Base-by-base conservation (phyloP, 1,140 invertebrate genomes). In the Formica exsecta region DNA sequence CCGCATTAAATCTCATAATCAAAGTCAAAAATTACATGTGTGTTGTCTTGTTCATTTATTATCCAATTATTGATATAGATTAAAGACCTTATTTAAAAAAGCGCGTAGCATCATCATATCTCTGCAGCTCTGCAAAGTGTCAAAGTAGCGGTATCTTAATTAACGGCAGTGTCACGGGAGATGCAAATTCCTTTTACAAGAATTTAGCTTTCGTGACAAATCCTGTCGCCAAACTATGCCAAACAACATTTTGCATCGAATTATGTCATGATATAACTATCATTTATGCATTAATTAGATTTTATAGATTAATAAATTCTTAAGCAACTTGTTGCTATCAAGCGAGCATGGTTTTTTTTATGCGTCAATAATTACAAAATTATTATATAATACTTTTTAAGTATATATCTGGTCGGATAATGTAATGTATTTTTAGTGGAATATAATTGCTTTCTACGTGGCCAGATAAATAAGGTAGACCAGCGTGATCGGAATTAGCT, bases 101-200 rank as follows among this genome's bases (percentile, higher is more conserved):
- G 3, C 16, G 22, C 9, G 3, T 25, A 51, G 65, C 13, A 44
- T n/a, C 11, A 6, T 16, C 19, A 59, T 44, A 73, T 59, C 4
- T 32, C 25, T 13, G 79, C 2, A 22, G 36, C 13, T 59, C 16
- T 38, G 22, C 11, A 70, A 81, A 61, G 51, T 41, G 11, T 65
- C 19, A 44, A 9, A 8, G 57, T 64, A 64, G 59, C 41, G 22
- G n/a, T 57, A 32, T 61, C 62, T 85, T 79, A 85, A 85, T 86
- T 80, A 70, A 68, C 41, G 51, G 5, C 13, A 44, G 36, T 62
- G n/a, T 7, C 38, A 75, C 75, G 32, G 29, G 54, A 80, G 44
- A 80, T 70, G 76, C 59, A 54, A 48, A 77, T 70, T 86, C 36
- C 64, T 86, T 48, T 79, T 48, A 57, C 75, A 86, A 86, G 65